Percentiles rank a stretch among this genome's conserved stretches.
Evolutionary conservation across 2,113 vertebrate genomes (phyloP).

Genomic region (Scartelaos histophorus): DNA sequence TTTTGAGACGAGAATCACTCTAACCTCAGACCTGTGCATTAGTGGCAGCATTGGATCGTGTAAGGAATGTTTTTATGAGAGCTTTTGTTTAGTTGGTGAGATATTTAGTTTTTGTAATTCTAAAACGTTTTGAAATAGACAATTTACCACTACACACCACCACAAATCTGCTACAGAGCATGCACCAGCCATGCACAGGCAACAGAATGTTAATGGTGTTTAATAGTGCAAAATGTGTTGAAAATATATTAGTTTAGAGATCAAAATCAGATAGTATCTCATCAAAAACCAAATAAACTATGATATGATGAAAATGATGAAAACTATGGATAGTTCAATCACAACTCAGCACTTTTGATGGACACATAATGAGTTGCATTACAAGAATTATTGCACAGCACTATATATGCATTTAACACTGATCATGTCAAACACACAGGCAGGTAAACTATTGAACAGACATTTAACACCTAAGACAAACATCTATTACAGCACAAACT

Average conservation of each 20-base stretch:
- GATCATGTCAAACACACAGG: slow-evolving; percentile 7
- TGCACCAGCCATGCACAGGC: slow-evolving; percentile 11
- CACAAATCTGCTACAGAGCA: slow-evolving; percentile 5
- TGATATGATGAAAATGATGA: too few species aligned
- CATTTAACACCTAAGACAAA: slow-evolving; percentile 21
- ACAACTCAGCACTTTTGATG: too few species aligned
- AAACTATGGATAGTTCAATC: not conserved
- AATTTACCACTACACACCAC: not conserved
- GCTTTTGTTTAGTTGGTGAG: not conserved
- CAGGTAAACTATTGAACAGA: not conserved
- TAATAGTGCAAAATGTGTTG: not conserved
- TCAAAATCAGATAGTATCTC: not conserved
- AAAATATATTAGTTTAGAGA: not conserved
- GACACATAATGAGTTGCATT: slow-evolving; percentile 10
- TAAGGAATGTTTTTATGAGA: not conserved
- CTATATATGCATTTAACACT: slow-evolving; percentile 16
- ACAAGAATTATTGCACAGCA: slow-evolving; percentile 21
- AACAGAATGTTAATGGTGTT: not conserved
- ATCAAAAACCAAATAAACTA: too few species aligned
- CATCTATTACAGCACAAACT: slow-evolving; percentile 6
- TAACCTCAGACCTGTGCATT: not conserved
- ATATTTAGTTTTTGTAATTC: not conserved
- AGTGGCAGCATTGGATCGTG: not conserved
- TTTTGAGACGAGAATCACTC: not conserved
- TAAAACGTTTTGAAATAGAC: not conserved